phyloP scores from a whole-genome alignment of 2,797 vertebrate species.

The Acanthopagrus latus region DNA sequence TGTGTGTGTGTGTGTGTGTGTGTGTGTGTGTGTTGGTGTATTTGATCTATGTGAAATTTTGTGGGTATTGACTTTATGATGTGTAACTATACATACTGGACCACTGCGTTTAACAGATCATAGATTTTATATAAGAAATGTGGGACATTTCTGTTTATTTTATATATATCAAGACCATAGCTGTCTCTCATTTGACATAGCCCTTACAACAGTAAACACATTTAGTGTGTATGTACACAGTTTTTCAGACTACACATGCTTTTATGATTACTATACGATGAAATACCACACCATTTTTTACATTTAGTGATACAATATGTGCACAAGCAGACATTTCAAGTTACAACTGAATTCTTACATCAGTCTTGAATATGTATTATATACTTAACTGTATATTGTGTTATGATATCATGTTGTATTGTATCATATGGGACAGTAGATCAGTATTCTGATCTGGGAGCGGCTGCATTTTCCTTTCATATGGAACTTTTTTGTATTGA shows the following conservation, averaged over 20 bases:
- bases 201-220: background rate
- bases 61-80: background rate
- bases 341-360: background rate
- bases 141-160: background rate
- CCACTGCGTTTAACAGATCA: background rate
- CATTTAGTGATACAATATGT: background rate
- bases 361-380: too few relatives aligned
- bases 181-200: background rate
- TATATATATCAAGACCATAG: background rate
- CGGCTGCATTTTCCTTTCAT: background rate
- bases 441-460: background rate
- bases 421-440: background rate
- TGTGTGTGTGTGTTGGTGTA: constrained; percentile 18
- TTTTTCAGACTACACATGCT: background rate
- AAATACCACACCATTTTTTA: background rate
- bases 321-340: background rate
- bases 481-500: background rate
- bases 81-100: background rate
- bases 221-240: background rate
- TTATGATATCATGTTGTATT: too few relatives aligned
- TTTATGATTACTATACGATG: background rate
- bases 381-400: too few relatives aligned
- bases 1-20: constrained; percentile 3
- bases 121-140: background rate
- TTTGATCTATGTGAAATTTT: background rate